Percentiles rank a stretch among this genome's conserved stretches.
phyloP scores from a whole-genome alignment of 2,113 vertebrate genomes.

The Melanerpes aurifrons region DNA sequence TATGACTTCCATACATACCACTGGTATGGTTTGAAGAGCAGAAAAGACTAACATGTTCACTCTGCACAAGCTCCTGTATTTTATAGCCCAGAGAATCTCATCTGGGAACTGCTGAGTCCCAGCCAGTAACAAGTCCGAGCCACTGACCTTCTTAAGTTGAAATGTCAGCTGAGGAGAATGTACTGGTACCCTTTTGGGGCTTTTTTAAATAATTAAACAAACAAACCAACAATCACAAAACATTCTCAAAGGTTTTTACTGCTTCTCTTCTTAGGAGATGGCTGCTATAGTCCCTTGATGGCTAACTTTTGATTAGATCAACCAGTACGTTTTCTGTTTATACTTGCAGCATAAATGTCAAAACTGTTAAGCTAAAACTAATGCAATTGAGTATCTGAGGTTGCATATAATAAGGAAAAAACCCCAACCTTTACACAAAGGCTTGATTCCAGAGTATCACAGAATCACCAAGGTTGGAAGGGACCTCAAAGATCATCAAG shows the following conservation, averaged over 20 bases:
- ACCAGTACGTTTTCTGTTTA: not conserved
- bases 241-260: not conserved
- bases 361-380: not conserved
- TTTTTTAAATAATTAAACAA: too few relatives aligned
- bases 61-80: not conserved
- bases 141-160: not conserved
- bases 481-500: too few relatives aligned
- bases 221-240: not conserved
- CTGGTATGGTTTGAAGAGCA: not conserved
- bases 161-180: not conserved
- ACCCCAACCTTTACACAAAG: not conserved
- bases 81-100: not conserved
- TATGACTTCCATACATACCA: not conserved
- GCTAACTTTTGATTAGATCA: not conserved
- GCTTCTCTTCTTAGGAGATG: not conserved
- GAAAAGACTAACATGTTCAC: not conserved
- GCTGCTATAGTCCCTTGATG: not conserved
- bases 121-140: not conserved
- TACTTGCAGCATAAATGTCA: not conserved
- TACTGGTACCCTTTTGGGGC: not conserved
- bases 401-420: not conserved
- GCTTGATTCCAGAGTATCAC: not conserved
- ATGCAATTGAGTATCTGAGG: not conserved
- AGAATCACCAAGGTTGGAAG: too few relatives aligned
- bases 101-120: not conserved